Conservation (phyloP, 1,140 invertebrate genomes). For the Arctopsyche grandis region DNA sequence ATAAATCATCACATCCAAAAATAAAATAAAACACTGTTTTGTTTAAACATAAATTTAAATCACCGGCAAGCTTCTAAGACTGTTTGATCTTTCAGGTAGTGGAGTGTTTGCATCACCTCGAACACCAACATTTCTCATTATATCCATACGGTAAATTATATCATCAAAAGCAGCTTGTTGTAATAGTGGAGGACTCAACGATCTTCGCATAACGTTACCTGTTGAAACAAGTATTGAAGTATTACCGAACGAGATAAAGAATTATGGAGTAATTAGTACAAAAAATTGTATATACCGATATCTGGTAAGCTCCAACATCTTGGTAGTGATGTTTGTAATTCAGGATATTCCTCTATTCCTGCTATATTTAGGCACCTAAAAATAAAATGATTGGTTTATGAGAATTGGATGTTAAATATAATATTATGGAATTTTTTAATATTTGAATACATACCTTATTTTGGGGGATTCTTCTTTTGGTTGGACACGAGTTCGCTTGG, state of each 20-base stretch:
- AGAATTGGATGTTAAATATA: neutral
- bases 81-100: slow-evolving; percentile 42
- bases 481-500: slow-evolving; percentile 13
- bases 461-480: slow-evolving; percentile 36
- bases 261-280: slow-evolving; percentile 52
- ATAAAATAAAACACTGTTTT: slow-evolving; percentile 55
- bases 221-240: slow-evolving; percentile 19
- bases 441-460: too few relatives aligned
- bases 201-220: slow-evolving; percentile 56
- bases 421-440: neutral
- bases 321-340: slow-evolving; percentile 74
- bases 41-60: slow-evolving; percentile 6
- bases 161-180: slow-evolving; percentile 89
- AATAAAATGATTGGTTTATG: slow-evolving; percentile 20
- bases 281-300: slow-evolving; percentile 61
- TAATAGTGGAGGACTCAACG: slow-evolving; percentile 74
- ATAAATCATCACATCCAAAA: neutral
- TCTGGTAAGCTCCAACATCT: slow-evolving; percentile 81
- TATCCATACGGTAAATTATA: slow-evolving; percentile 82
- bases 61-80: slow-evolving; percentile 50
- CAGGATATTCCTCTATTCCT: slow-evolving; percentile 75
- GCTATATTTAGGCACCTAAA: slow-evolving; percentile 72
- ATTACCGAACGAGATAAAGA: neutral
- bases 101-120: slow-evolving; percentile 54
- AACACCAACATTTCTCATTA: slow-evolving; percentile 79